These are phyloP conservation scores for Odobenus rosmarus DNA, from an alignment of 2,113 vertebrate species.

Conservation along the genomic window DNA sequence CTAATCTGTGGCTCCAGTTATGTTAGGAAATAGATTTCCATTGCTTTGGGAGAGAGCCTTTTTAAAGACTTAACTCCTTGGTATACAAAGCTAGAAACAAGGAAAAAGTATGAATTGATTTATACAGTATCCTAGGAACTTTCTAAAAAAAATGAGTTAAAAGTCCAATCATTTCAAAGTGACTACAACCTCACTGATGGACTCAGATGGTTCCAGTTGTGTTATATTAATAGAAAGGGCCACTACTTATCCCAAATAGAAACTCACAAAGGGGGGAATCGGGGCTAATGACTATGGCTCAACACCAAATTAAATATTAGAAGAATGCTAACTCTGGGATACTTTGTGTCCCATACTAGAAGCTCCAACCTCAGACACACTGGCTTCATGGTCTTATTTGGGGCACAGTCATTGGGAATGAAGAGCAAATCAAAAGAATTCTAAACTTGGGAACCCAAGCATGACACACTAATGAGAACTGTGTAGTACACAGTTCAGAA, in stretches of 20 bases:
- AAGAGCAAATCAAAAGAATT: neutral
- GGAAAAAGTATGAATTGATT: neutral
- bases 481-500: neutral
- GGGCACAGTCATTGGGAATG: too few species aligned
- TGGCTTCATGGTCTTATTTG: neutral
- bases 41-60: fast-evolving
- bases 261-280: neutral
- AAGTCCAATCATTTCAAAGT: neutral
- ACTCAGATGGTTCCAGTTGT: neutral
- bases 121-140: neutral
- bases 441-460: neutral
- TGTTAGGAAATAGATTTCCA: neutral
- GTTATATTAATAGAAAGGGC: neutral
- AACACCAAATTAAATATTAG: neutral
- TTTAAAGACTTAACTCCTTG: neutral
- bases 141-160: neutral
- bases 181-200: neutral
- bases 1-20: neutral
- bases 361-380: neutral
- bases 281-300: neutral
- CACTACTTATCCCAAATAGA: neutral
- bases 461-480: neutral
- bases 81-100: neutral
- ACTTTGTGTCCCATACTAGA: neutral
- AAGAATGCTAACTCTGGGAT: neutral